Conservation (phyloP, 2,888 invertebrate species). For the Steinernema scapterisci region DNA sequence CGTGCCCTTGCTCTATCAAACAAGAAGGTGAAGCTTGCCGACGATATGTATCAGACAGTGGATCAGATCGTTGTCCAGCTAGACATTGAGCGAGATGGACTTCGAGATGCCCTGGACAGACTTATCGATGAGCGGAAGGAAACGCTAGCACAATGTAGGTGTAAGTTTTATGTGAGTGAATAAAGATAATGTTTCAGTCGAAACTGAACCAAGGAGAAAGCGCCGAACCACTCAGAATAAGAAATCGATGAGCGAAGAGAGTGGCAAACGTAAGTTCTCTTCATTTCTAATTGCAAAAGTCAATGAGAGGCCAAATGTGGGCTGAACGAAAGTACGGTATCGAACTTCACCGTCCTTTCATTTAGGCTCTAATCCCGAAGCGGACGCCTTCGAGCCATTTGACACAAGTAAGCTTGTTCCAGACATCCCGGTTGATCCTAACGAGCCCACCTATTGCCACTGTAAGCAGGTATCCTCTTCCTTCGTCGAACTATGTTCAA, state of each 20-base stretch:
- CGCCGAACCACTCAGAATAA: background rate
- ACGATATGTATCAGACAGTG: slow-evolving; percentile 18
- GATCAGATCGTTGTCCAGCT: slow-evolving; percentile 6
- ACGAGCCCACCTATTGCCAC: slow-evolving; percentile 25
- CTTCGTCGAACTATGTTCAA: background rate
- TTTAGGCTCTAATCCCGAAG: background rate
- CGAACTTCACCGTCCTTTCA: background rate
- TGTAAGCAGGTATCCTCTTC: background rate
- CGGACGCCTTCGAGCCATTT: background rate
- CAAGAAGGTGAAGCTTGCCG: slow-evolving; percentile 23
- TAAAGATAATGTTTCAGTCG: background rate
- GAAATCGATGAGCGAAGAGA: background rate
- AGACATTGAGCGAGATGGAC: slow-evolving; percentile 3
- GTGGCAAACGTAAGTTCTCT: background rate
- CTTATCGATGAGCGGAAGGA: slow-evolving; percentile 1
- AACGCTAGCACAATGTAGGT: no score
- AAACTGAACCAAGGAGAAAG: background rate
- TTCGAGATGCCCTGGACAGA: slow-evolving; percentile 1
- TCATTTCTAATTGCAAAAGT: no score
- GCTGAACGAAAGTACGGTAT: background rate
- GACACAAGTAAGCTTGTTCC: slow-evolving; percentile 20
- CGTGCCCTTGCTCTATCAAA: slow-evolving; percentile 9
- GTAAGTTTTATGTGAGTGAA: no score
- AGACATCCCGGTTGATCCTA: slow-evolving; percentile 10
- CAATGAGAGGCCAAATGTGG: no score